These are phyloP conservation scores for Carterocephalus palaemon DNA, from an alignment of 2,888 invertebrate species.

Conservation along the genomic window DNA sequence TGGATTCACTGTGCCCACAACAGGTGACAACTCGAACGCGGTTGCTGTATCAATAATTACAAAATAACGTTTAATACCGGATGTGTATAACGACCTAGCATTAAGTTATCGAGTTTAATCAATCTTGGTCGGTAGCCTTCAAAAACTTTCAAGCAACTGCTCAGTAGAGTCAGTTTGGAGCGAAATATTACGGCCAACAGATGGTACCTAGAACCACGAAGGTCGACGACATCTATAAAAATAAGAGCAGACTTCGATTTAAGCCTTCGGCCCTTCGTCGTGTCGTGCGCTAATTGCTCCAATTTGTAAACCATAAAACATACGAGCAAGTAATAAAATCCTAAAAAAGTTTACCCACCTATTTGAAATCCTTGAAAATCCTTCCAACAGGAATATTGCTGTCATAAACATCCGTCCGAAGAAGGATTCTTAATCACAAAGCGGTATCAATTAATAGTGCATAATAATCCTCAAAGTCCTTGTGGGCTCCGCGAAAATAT, in stretches of 20 bases:
- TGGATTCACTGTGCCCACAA: too few relatives aligned
- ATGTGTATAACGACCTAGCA: too few relatives aligned
- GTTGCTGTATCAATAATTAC: too few relatives aligned
- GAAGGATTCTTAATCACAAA: conserved; percentile 26
- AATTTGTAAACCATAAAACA: conserved; percentile 66
- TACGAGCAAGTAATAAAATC: conserved; percentile 48
- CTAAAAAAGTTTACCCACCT: conserved; percentile 37
- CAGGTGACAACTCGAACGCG: too few relatives aligned
- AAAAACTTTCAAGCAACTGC: too few relatives aligned
- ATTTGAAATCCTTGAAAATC: conserved; percentile 42
- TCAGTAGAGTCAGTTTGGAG: too few relatives aligned
- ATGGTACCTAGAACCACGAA: too few relatives aligned
- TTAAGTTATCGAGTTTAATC: too few relatives aligned
- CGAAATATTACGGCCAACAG: too few relatives aligned
- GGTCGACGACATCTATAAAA: conserved; percentile 16
- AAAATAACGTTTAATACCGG: too few relatives aligned
- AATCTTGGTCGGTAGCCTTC: too few relatives aligned
- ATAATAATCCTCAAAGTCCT: conserved; percentile 17
- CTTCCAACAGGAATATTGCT: conserved; percentile 40
- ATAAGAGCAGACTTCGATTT: conserved; percentile 4
- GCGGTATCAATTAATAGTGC: conserved; percentile 24
- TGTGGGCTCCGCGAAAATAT: conserved; percentile 6
- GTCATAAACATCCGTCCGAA: conserved; percentile 43
- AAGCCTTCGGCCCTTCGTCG: conserved; percentile 7
- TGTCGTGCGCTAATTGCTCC: conserved; percentile 57